A percentile compares a stretch with the other conserved stretches of the same genome.
These are phyloP conservation scores for Puffinus mauretanicus DNA, from an alignment of 2,113 vertebrate species.

Conservation along the genomic window DNA sequence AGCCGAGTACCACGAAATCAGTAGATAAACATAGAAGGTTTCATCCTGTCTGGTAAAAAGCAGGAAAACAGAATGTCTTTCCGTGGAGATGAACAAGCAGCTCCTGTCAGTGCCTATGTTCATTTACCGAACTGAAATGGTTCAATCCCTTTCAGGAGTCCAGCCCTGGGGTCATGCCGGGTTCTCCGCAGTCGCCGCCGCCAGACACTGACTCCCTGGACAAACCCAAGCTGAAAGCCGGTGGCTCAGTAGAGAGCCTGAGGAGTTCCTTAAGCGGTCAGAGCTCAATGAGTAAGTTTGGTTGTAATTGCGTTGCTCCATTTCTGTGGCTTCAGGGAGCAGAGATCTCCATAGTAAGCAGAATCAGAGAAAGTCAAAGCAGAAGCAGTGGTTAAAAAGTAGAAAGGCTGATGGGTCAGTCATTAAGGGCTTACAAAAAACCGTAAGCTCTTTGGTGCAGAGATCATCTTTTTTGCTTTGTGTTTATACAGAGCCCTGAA, in stretches of 20 bases:
- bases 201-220: slow-evolving; percentile 85
- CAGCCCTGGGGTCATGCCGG: slow-evolving; percentile 81
- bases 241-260: slow-evolving; percentile 95
- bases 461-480: not conserved
- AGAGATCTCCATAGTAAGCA: not conserved
- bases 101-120: not conserved
- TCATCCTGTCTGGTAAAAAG: not conserved
- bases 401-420: not conserved
- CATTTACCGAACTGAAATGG: not conserved
- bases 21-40: not conserved
- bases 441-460: not conserved
- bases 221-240: slow-evolving; percentile 95
- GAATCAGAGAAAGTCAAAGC: not conserved
- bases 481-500: not conserved
- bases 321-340: not conserved
- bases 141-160: slow-evolving; percentile 73
- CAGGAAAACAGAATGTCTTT: not conserved
- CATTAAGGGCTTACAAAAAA: not conserved
- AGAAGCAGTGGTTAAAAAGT: not conserved
- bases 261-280: slow-evolving; percentile 95
- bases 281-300: slow-evolving; percentile 94
- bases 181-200: slow-evolving; percentile 81
- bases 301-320: not conserved
- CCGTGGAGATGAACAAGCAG: not conserved
- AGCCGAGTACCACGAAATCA: not conserved